Conservation (phyloP, 1,140 invertebrate species). For the Bombus superbus region DNA sequence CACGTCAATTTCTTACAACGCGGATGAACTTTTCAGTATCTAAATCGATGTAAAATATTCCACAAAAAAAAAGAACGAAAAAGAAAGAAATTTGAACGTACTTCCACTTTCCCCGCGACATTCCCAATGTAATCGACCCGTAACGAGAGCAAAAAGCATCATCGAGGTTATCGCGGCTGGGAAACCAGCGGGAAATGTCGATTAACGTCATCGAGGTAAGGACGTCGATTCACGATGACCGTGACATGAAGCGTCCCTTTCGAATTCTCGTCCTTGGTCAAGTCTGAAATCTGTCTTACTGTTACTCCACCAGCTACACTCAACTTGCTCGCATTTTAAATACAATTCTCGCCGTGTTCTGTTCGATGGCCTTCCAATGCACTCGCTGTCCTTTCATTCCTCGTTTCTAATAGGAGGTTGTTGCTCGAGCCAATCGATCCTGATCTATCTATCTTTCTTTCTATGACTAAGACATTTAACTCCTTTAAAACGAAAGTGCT, state of each 20-base stretch:
- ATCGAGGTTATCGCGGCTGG: not conserved
- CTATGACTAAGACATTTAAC: not conserved
- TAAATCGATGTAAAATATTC: no score
- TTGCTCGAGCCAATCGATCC: not conserved
- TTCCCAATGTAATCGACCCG: not conserved
- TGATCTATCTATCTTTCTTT: not conserved
- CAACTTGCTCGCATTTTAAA: not conserved
- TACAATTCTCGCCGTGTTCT: not conserved
- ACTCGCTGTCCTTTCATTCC: constrained; percentile 25
- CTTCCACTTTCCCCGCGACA: not conserved
- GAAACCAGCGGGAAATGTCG: constrained; percentile 15
- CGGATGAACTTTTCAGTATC: no score
- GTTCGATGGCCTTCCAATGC: constrained; percentile 6
- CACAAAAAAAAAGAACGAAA: not conserved
- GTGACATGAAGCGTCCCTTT: constrained; percentile 60
- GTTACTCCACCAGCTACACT: constrained; percentile 8
- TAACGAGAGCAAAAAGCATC: not conserved
- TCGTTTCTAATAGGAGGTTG: not conserved
- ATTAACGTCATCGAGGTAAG: constrained; percentile 50
- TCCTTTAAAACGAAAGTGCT: not conserved
- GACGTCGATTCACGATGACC: constrained; percentile 44
- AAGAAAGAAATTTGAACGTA: not conserved
- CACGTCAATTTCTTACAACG: no score
- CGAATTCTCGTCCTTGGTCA: constrained; percentile 59
- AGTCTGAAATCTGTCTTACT: constrained; percentile 35